Percentiles rank a stretch among this genome's conserved stretches.
These are phyloP conservation scores for Thamnophis elegans DNA, from an alignment of 2,797 vertebrate genomes.

Conservation along the genomic window DNA sequence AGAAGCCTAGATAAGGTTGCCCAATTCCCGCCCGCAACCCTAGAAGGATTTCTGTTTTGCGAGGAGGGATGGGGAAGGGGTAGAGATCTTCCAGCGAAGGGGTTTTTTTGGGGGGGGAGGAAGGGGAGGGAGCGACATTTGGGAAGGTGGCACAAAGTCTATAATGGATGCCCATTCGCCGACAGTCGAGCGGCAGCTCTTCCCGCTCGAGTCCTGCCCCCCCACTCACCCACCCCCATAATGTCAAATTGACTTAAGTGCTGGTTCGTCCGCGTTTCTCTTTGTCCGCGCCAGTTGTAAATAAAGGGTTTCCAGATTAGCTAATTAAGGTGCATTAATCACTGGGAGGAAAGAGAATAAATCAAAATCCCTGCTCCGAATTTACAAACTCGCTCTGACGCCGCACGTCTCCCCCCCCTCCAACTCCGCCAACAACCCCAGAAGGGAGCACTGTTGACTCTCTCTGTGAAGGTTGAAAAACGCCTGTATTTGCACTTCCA, in stretches of 20 bases:
- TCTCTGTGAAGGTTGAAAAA: slow-evolving; percentile 76
- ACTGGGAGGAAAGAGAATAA: slow-evolving; percentile 77
- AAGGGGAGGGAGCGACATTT: not conserved
- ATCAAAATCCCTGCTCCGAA: slow-evolving; percentile 71
- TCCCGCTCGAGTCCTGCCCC: slow-evolving; percentile 17
- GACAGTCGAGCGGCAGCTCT: slow-evolving; percentile 56
- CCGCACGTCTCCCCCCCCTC: fast-evolving
- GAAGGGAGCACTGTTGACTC: slow-evolving; percentile 62
- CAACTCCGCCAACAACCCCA: not conserved
- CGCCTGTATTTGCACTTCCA: slow-evolving; percentile 40
- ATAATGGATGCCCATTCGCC: not conserved
- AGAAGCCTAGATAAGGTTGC: not conserved
- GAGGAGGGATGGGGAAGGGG: not conserved
- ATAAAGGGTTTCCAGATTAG: slow-evolving; percentile 79
- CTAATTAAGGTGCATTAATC: slow-evolving; percentile 82
- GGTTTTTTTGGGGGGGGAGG: not conserved
- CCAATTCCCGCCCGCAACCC: not conserved
- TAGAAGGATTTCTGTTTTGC: not conserved
- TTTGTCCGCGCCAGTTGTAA: slow-evolving; percentile 73
- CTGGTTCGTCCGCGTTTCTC: slow-evolving; percentile 69
- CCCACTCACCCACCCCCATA: slow-evolving; percentile 9
- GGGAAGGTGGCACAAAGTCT: not conserved
- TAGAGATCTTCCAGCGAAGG: not conserved
- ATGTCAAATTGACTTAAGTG: slow-evolving; percentile 67
- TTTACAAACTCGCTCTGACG: slow-evolving; percentile 63